Evolutionary conservation across 2,888 invertebrate species (phyloP).

Genomic region (Eristalinus aeneus): DNA sequence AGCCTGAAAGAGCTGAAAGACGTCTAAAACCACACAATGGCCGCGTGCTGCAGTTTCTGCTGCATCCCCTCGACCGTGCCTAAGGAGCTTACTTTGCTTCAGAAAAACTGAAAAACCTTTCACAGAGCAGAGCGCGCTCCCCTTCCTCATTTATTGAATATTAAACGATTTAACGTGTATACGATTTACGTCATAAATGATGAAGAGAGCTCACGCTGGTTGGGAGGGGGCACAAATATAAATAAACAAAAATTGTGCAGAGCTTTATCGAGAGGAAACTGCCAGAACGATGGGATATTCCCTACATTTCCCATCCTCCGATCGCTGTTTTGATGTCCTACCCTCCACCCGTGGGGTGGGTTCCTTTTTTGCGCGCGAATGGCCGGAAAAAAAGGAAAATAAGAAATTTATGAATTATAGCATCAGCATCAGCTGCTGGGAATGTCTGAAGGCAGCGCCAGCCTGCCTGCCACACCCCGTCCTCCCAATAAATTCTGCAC

Average conservation of each 20-base stretch:
- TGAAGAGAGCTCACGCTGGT: neutral
- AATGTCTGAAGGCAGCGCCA: conserved; percentile 39
- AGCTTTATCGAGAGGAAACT: conserved; percentile 66
- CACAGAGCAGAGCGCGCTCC: neutral
- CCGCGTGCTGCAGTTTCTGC: neutral
- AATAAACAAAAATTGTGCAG: conserved; percentile 27
- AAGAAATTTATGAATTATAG: conserved; percentile 64
- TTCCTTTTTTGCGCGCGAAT: neutral
- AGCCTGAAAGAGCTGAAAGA: neutral
- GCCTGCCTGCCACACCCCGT: neutral
- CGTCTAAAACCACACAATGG: neutral
- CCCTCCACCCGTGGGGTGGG: neutral
- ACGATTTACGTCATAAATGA: conserved; percentile 57
- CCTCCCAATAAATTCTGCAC: conserved; percentile 40
- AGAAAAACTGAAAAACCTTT: neutral
- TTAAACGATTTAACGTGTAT: conserved; percentile 54
- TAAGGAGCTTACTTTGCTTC: neutral
- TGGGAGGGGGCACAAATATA: neutral
- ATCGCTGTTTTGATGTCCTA: neutral
- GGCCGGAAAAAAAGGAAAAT: neutral
- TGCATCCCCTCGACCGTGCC: neutral
- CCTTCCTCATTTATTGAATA: conserved; percentile 32
- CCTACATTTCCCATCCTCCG: neutral
- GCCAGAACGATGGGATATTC: conserved; percentile 31
- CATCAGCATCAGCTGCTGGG: conserved; percentile 62